Evolutionary conservation across 1,140 invertebrate species (phyloP).

Genomic region (Pemphigus obesinymphae): DNA sequence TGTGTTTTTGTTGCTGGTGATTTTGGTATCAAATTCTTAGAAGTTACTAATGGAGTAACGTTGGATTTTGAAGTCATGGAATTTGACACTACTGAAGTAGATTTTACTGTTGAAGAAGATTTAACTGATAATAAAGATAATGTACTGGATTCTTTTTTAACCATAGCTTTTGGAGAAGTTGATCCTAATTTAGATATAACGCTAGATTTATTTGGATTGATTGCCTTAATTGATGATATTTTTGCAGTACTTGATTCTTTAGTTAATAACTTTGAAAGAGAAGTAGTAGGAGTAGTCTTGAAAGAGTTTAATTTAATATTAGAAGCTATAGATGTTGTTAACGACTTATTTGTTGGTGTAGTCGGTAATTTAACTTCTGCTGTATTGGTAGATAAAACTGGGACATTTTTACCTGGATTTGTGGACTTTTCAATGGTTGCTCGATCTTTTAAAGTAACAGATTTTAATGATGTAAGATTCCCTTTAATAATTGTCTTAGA

Average conservation of each 20-base stretch:
- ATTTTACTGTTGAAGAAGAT: background rate
- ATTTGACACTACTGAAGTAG: background rate
- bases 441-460: background rate
- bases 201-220: background rate
- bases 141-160: slow-evolving; percentile 15
- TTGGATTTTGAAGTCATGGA: background rate
- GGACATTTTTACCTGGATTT: background rate
- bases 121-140: background rate
- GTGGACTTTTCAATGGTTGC: background rate
- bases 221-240: background rate
- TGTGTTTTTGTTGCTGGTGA: background rate
- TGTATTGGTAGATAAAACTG: background rate
- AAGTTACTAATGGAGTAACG: background rate
- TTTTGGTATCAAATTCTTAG: background rate
- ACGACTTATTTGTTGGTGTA: background rate
- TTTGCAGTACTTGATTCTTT: background rate
- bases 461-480: background rate
- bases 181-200: background rate
- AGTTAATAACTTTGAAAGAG: background rate
- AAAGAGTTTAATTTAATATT: background rate
- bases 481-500: background rate
- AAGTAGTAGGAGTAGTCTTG: background rate
- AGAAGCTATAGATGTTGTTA: background rate
- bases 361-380: background rate
- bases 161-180: background rate